A percentile compares a stretch with the other conserved stretches of the same genome.
Evolutionary conservation across 2,888 invertebrate genomes (phyloP).

Genomic region (Melolontha melolontha): DNA sequence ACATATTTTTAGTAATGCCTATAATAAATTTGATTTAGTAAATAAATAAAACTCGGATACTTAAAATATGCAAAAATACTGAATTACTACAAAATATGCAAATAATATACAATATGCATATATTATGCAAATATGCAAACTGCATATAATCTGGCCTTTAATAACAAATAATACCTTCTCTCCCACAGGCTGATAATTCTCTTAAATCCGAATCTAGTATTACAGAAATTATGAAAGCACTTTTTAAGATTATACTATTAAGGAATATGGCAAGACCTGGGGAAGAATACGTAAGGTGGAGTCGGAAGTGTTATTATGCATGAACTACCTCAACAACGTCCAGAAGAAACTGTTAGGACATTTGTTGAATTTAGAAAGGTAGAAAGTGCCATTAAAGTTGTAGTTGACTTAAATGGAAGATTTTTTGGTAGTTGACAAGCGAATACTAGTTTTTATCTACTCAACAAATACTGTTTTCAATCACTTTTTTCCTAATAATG

Average conservation of each 20-base stretch:
- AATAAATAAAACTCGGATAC: too few relatives aligned
- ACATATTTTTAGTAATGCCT: too few relatives aligned
- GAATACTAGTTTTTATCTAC: conserved; percentile 85
- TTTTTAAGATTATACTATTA: conserved; percentile 69
- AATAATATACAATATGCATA: too few relatives aligned
- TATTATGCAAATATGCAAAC: too few relatives aligned
- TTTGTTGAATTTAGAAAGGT: conserved; percentile 98
- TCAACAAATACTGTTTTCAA: neutral
- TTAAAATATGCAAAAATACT: too few relatives aligned
- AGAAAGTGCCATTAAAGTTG: conserved; percentile 98
- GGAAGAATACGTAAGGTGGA: conserved; percentile 98
- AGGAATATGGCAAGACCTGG: conserved; percentile 98
- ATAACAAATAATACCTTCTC: too few relatives aligned
- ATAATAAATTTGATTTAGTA: too few relatives aligned
- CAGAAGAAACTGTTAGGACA: conserved; percentile 96
- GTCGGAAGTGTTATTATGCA: conserved; percentile 93
- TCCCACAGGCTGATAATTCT: conserved; percentile 65
- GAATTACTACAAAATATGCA: too few relatives aligned
- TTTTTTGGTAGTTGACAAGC: conserved; percentile 98
- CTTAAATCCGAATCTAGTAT: conserved; percentile 79
- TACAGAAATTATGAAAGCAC: conserved; percentile 95
- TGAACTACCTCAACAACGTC: conserved; percentile 83
- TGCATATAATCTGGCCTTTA: too few relatives aligned
- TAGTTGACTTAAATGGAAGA: conserved; percentile 96
- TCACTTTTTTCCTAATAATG: neutral